Evolutionary conservation across 1,140 invertebrate genomes (phyloP), one percentile per base, ranked within the genome.

Genomic region (Meloidogyne chitwoodi): DNA sequence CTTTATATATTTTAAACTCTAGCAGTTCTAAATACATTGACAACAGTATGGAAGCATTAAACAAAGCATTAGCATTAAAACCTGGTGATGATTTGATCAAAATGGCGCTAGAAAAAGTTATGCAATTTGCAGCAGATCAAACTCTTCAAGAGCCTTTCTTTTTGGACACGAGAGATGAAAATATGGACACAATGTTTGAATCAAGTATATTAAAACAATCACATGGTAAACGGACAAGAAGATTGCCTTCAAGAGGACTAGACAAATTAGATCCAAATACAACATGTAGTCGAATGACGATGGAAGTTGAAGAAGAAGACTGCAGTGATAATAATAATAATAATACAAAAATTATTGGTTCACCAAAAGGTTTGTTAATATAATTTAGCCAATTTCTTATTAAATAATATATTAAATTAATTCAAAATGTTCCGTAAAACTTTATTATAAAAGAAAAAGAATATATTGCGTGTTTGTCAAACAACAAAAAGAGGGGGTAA

Each of bases 1-100:
- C 48, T n/a, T 56, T n/a, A 22, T 56, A n/a, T 56, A 56, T 56
- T 56, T 56, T 56, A 56, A 56, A n/a, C n/a, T n/a, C 48, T 8
- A 56, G 12, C 1, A n/a, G 19, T 56, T 56, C 19, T 8, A 22
- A 56, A 56, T 56, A 56, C 1, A 56, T 56, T n/a, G 27, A 26
- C 24, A 68, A 26, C 29, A 81, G 79, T 24, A 82, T 81, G 3
- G 74, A 83, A 69, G 68, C 76, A 22, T 66, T 80, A 41, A 80
- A 80, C 22, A 62, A 64, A 48, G 81, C 79, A 44, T 19, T 80
- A n/a, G 63, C 79, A 41, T 79, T 83, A 71, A 81, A 83, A 41
- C 80, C 80, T 19, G 72, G 41, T 8, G 79, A 82, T 56, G 80
- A 81, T 11, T 48, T 75, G 24, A 3, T 75, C 4, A 75, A 75